Base-by-base conservation (phyloP, 2,797 vertebrate species). In the Danio jaintianensis region DNA sequence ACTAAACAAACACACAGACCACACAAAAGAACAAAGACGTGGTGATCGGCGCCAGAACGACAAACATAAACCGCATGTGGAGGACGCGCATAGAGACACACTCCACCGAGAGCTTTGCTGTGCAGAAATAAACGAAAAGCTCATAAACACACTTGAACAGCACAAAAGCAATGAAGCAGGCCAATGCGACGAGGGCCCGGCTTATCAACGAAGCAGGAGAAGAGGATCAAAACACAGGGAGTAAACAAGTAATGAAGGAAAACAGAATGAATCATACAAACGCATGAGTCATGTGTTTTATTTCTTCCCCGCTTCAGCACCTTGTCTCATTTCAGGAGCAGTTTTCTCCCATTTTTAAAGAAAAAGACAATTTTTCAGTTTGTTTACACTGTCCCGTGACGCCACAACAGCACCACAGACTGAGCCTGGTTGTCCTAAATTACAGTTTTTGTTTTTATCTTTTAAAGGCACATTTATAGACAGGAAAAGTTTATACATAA, bases 1-100 rank as follows among this genome's bases (percentile, higher is more conserved):
- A 52, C 53, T 10, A 15, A 63, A 75, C 66, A 63, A 62, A 66
- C 20, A 45, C 20, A 45, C 16, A 83, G 52, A 18, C 10, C 45
- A 47, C 62, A 77, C 77, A 78, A 79, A 80, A 56, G 82, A 82
- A 86, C 74, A 86, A 80, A 82, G 42, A 78, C 40, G 4, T 43
- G 22, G 36, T 36, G 67, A 75, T 20, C 16, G 61, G 73, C 77
- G 45, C 55, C 66, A 78, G 12, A 1, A 38, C 53, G 12, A 40
- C 75, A 78, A 69, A 82, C 75, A 80, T 75, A 75, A 38, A 75
- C 64, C 47, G 29, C 42, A 77, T 56, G 55, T 18, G 18, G 7
- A 11, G 6, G 12, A 58, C 18, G 18, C 10, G 15, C 38, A 43
- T 69, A 13, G 2, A 38, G 56, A 61, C 56, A 61, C 55, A 40